Conservation (phyloP, 2,888 invertebrate genomes). For the Embidobia sp. region DNA sequence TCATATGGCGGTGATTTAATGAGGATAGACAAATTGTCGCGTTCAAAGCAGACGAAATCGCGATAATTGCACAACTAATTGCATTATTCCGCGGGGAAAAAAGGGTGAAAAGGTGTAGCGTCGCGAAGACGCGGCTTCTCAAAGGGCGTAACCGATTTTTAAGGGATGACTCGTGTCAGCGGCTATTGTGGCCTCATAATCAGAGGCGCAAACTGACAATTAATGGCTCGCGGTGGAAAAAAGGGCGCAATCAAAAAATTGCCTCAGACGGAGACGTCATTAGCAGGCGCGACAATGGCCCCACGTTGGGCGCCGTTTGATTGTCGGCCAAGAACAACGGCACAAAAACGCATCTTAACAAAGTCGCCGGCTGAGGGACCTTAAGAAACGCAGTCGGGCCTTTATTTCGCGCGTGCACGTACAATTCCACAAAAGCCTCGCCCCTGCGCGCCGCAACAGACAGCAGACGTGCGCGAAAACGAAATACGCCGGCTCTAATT, state of each 20-base stretch:
- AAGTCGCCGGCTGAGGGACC: conserved; percentile 23
- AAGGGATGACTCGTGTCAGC: neutral
- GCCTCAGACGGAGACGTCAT: conserved; percentile 26
- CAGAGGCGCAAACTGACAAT: conserved; percentile 41
- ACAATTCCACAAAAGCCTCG: conserved; percentile 23
- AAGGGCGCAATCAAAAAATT: conserved; percentile 14
- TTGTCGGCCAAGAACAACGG: conserved; percentile 6
- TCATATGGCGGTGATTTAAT: conserved; percentile 2
- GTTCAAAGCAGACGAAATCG: conserved; percentile 17
- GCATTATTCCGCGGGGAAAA: conserved; percentile 11
- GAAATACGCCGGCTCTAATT: conserved; percentile 57
- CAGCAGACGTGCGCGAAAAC: conserved; percentile 52
- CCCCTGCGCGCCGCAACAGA: conserved; percentile 5
- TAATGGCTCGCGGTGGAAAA: conserved; percentile 13
- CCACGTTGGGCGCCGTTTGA: neutral
- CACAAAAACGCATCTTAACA: conserved; percentile 32
- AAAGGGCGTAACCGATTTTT: conserved; percentile 4
- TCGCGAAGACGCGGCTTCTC: neutral
- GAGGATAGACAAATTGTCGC: conserved; percentile 7
- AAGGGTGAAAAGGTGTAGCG: neutral
- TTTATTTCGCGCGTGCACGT: conserved; percentile 19
- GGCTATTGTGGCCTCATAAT: conserved; percentile 16
- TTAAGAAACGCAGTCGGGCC: conserved; percentile 37
- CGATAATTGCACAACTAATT: conserved; percentile 29
- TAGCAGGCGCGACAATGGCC: conserved; percentile 21